Conservation (phyloP, 1,140 invertebrate species). For the Palaemon carinicauda region DNA sequence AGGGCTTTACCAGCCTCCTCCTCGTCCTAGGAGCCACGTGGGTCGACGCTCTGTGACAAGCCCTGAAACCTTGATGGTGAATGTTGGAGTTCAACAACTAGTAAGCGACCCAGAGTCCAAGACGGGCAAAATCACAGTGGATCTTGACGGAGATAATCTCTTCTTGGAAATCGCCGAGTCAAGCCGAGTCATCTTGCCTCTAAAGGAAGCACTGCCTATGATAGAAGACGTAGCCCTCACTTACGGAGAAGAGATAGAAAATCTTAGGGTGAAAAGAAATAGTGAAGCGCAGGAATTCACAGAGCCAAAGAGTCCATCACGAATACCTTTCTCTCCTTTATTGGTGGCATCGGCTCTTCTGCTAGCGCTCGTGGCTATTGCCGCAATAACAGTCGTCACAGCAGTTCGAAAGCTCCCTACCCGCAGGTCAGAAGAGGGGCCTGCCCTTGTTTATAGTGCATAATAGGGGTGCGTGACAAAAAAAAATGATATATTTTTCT, state of each 20-base stretch:
- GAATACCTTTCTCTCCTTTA: too few relatives aligned
- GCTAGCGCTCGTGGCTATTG: too few relatives aligned
- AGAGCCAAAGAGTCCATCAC: not conserved
- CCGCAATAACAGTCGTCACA: too few relatives aligned
- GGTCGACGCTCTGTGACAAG: not conserved
- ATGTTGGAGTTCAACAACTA: slow-evolving; percentile 30
- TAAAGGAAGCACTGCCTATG: slow-evolving; percentile 12
- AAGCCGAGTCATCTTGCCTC: slow-evolving; percentile 15
- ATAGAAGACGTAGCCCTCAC: slow-evolving; percentile 18
- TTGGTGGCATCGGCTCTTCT: too few relatives aligned
- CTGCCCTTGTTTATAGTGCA: too few relatives aligned
- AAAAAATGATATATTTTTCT: too few relatives aligned
- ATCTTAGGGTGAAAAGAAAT: not conserved
- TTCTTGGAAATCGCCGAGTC: slow-evolving; percentile 21
- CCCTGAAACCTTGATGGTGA: slow-evolving; percentile 31
- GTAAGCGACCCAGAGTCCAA: not conserved
- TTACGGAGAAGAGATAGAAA: slow-evolving; percentile 6
- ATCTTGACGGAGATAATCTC: slow-evolving; percentile 33
- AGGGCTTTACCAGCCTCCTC: slow-evolving; percentile 42
- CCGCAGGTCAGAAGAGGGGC: too few relatives aligned
- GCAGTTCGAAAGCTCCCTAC: too few relatives aligned
- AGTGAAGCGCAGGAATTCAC: not conserved
- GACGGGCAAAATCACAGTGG: not conserved
- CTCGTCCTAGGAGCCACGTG: slow-evolving; percentile 20
- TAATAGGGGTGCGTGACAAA: too few relatives aligned